Percentiles rank a stretch among this genome's conserved stretches.
Conservation (phyloP, 2,888 invertebrate species). For the Tipula lateralis region DNA sequence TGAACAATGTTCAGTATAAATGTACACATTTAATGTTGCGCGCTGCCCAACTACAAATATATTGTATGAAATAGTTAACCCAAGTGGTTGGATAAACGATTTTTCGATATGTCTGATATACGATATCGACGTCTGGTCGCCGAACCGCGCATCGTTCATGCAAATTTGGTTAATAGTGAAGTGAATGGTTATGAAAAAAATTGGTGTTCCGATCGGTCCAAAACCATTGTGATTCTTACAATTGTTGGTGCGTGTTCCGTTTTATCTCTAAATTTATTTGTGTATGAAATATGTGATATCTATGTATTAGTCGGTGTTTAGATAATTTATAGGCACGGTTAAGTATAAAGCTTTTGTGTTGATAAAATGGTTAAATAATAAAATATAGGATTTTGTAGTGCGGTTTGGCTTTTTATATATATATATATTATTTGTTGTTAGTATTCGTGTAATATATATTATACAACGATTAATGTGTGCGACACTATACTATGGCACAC, state of each 20-base stretch:
- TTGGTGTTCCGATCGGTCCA: background rate
- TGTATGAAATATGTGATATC: background rate
- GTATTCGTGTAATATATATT: too few species aligned
- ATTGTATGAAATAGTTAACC: background rate
- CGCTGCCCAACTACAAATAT: too few species aligned
- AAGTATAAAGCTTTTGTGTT: background rate
- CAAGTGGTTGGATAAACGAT: background rate
- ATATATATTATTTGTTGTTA: too few species aligned
- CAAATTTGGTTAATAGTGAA: background rate
- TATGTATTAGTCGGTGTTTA: background rate
- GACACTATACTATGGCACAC: too few species aligned
- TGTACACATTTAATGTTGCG: too few species aligned
- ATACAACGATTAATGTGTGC: too few species aligned
- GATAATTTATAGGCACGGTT: background rate
- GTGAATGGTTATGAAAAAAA: background rate
- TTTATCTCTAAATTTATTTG: background rate
- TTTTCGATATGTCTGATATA: background rate
- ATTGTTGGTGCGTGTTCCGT: background rate
- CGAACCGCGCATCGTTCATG: background rate
- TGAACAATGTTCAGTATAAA: too few species aligned
- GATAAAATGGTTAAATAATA: background rate
- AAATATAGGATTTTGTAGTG: background rate
- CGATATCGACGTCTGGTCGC: background rate
- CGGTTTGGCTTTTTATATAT: too few species aligned
- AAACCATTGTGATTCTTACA: background rate